Evolutionary conservation across 2,888 invertebrate species (phyloP).

Genomic region (Horisme vitalbata): DNA sequence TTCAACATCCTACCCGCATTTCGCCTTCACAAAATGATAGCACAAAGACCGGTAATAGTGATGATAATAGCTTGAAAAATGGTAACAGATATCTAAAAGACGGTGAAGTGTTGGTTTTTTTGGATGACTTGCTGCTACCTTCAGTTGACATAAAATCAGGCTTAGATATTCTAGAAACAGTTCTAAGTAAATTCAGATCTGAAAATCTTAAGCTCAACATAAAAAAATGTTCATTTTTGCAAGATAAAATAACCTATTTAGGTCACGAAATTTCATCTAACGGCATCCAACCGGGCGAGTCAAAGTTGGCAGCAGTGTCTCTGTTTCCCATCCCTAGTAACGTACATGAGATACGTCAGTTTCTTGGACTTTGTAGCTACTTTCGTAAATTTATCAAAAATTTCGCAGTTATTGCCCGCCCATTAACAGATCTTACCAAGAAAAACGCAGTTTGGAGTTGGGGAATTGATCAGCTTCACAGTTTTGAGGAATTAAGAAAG

Average conservation of each 20-base stretch:
- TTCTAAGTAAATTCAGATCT: not conserved
- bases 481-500: conserved; percentile 24
- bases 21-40: too few relatives aligned
- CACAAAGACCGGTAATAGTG: too few relatives aligned
- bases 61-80: too few relatives aligned
- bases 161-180: not conserved
- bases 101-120: too few relatives aligned
- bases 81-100: too few relatives aligned
- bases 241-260: conserved; percentile 30
- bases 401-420: conserved; percentile 36
- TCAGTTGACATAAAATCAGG: not conserved
- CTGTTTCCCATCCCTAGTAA: conserved; percentile 33
- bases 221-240: conserved; percentile 36
- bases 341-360: conserved; percentile 38
- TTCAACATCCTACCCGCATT: too few relatives aligned
- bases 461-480: not conserved
- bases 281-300: conserved; percentile 32
- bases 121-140: too few relatives aligned
- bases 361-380: conserved; percentile 38
- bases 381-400: conserved; percentile 40
- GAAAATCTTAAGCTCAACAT: conserved; percentile 32
- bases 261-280: conserved; percentile 34
- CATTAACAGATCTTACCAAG: not conserved
- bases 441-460: not conserved
- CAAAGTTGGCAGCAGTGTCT: conserved; percentile 31